These are phyloP conservation scores for Zosterops pallidus DNA, from an alignment of 2,113 vertebrate species.

Conservation along the genomic window DNA sequence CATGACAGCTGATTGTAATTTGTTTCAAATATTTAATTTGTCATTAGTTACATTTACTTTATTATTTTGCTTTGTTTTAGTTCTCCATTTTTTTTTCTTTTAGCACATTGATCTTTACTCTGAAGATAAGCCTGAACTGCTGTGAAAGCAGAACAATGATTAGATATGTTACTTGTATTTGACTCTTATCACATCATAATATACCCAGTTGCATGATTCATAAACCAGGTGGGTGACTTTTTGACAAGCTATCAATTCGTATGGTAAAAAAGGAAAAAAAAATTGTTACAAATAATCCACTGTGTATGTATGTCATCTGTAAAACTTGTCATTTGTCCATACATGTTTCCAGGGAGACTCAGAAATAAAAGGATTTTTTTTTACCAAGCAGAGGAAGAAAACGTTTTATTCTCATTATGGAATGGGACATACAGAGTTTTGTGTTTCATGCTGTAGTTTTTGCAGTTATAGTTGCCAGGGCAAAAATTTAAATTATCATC, in stretches of 20 bases:
- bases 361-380: neutral
- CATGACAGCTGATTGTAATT: constrained; percentile 9
- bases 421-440: neutral
- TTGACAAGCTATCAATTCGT: constrained; percentile 52
- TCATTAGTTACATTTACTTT: constrained; percentile 61
- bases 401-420: neutral
- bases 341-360: neutral
- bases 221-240: constrained; percentile 79
- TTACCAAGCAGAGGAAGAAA: neutral
- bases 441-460: neutral
- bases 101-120: constrained; percentile 86
- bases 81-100: constrained; percentile 81
- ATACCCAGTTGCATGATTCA: constrained; percentile 73
- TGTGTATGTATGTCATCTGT: neutral
- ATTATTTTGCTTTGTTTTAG: constrained; percentile 78
- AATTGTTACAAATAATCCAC: neutral
- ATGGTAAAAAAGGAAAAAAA: neutral
- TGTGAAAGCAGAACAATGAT: constrained; percentile 70
- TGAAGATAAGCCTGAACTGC: constrained; percentile 74
- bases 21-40: constrained; percentile 33
- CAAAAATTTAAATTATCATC: neutral
- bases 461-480: neutral
- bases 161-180: constrained; percentile 73
- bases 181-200: constrained; percentile 70
- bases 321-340: constrained; percentile 7